Percentiles rank a stretch among this genome's conserved stretches.
phyloP scores from a whole-genome alignment of 2,113 vertebrate species.

The Trematomus loennbergii region DNA sequence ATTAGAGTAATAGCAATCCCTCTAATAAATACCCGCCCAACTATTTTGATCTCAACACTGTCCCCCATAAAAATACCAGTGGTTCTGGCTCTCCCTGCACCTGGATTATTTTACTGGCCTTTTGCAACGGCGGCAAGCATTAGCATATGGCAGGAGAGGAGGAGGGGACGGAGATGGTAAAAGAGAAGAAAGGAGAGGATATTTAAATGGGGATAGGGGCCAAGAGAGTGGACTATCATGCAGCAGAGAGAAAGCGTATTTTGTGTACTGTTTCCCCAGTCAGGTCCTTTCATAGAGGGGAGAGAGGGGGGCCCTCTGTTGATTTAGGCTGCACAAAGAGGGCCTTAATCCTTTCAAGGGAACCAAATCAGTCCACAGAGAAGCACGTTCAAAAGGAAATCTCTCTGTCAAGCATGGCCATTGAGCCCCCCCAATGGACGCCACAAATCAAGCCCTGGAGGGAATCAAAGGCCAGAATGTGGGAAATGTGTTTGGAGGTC shows the following conservation, averaged over 20 bases:
- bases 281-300: conserved; percentile 82
- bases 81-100: conserved; percentile 83
- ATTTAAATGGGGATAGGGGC: conserved; percentile 97
- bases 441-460: conserved; percentile 90
- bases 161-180: conserved; percentile 80
- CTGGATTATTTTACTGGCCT: conserved; percentile 88
- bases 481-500: conserved; percentile 84
- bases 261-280: conserved; percentile 93
- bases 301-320: conserved; percentile 90
- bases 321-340: conserved; percentile 95
- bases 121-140: conserved; percentile 86
- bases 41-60: conserved; percentile 73
- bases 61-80: conserved; percentile 84
- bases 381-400: conserved; percentile 89
- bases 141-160: conserved; percentile 92
- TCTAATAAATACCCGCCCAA: conserved; percentile 85
- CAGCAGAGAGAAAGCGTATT: conserved; percentile 89
- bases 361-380: conserved; percentile 91
- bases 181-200: conserved; percentile 84
- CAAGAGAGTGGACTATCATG: conserved; percentile 90
- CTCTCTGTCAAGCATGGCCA: conserved; percentile 89
- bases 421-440: conserved; percentile 88
- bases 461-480: conserved; percentile 94
- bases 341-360: conserved; percentile 95
- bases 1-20: conserved; percentile 83